Percentiles rank a stretch among this genome's conserved stretches.
phyloP scores from a whole-genome alignment of 1,140 invertebrate genomes.

The Drosophila bocqueti region DNA sequence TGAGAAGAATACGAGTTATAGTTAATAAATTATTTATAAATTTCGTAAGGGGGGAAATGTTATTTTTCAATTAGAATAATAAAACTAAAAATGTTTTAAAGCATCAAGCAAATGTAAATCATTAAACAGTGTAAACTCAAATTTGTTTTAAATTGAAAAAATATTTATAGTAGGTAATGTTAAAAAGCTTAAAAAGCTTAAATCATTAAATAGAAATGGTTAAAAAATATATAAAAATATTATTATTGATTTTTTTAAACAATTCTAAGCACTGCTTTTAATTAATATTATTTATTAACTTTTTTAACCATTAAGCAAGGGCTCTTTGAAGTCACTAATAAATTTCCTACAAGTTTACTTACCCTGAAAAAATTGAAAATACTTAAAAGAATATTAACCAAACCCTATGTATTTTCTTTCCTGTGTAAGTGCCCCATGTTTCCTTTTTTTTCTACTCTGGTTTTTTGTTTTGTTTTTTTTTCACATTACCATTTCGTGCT shows the following conservation, averaged over 20 bases:
- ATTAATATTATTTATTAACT: too few relatives aligned
- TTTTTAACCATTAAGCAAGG: background rate
- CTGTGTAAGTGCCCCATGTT: background rate
- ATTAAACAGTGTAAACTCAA: too few relatives aligned
- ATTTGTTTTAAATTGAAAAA: too few relatives aligned
- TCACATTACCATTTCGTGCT: conserved; percentile 2
- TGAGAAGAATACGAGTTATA: background rate
- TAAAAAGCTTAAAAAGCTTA: background rate
- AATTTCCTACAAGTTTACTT: background rate
- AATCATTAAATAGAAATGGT: background rate
- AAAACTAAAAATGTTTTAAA: too few relatives aligned
- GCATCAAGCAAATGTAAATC: too few relatives aligned
- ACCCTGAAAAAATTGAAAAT: background rate
- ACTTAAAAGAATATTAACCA: background rate
- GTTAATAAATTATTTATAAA: background rate
- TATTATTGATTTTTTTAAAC: too few relatives aligned
- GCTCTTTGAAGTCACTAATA: background rate
- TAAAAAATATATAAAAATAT: too few relatives aligned
- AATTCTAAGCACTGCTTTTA: too few relatives aligned
- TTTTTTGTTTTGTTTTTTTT: background rate
- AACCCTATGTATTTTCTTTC: background rate
- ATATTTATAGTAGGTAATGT: too few relatives aligned
- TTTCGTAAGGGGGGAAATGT: too few relatives aligned
- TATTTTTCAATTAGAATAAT: too few relatives aligned
- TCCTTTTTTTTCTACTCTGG: background rate